phyloP scores from a whole-genome alignment of 2,888 invertebrate species.

The Lasioglossum malachurum region DNA sequence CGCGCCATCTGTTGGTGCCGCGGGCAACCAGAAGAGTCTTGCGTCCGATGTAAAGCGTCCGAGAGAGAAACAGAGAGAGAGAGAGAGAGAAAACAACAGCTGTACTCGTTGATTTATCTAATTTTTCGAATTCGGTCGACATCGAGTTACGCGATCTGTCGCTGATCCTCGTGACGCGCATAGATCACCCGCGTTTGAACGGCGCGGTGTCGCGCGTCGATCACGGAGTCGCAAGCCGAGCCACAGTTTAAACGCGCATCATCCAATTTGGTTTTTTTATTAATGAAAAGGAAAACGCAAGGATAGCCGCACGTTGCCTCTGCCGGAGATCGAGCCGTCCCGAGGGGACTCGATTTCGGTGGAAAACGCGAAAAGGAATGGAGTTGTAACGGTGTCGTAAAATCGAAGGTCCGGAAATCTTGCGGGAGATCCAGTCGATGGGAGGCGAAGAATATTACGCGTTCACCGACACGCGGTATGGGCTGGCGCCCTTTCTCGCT shows the following conservation, averaged over 20 bases:
- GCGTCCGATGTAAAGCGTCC: constrained; percentile 47
- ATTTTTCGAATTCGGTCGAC: neutral
- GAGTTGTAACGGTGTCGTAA: constrained; percentile 52
- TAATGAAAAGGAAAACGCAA: neutral
- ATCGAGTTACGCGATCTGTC: no score
- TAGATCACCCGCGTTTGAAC: neutral
- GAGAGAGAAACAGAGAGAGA: neutral
- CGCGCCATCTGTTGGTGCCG: constrained; percentile 75
- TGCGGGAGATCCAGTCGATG: constrained; percentile 59
- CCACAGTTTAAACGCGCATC: neutral
- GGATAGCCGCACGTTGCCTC: neutral
- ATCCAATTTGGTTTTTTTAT: neutral
- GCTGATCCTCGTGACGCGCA: neutral
- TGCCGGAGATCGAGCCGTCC: neutral
- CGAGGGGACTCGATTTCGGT: neutral
- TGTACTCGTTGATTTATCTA: neutral
- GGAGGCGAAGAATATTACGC: constrained; percentile 35
- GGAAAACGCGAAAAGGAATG: constrained; percentile 43
- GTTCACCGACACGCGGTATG: constrained; percentile 26
- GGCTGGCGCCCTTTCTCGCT: constrained; percentile 54
- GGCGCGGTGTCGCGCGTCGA: neutral
- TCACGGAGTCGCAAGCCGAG: neutral
- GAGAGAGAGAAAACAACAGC: neutral
- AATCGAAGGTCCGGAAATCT: constrained; percentile 58
- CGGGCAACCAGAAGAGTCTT: constrained; percentile 58